Conservation (phyloP, 2,888 invertebrate species). For the Odontomyia ornata region DNA sequence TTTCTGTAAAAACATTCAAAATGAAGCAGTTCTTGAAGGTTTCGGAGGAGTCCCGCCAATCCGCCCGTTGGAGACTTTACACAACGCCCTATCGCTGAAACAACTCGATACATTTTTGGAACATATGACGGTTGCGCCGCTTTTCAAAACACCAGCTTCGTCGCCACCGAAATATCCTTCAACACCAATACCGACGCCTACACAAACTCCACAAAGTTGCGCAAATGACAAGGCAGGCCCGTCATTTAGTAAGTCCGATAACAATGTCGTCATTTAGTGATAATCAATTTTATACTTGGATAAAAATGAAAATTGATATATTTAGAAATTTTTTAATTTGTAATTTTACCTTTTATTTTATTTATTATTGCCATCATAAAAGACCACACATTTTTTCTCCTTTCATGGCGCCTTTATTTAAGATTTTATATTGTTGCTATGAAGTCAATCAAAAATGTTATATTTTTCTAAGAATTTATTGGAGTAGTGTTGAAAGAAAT, state of each 20-base stretch:
- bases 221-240: conserved; percentile 53
- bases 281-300: background rate
- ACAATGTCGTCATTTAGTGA: conserved; percentile 37
- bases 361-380: background rate
- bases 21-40: conserved; percentile 76
- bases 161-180: conserved; percentile 74
- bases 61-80: conserved; percentile 95
- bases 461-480: conserved; percentile 1
- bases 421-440: too few relatives aligned
- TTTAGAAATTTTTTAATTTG: background rate
- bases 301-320: background rate
- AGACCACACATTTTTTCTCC: background rate
- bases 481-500: background rate
- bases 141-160: conserved; percentile 77
- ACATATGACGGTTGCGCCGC: conserved; percentile 80
- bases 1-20: too few relatives aligned
- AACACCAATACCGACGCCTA: conserved; percentile 65
- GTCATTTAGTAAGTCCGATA: conserved; percentile 50
- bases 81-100: conserved; percentile 92
- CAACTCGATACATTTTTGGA: conserved; percentile 92
- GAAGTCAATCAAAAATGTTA: background rate
- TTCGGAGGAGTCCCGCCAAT: conserved; percentile 95
- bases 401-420: too few relatives aligned
- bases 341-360: background rate
- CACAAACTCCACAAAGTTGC: conserved; percentile 56